phyloP scores from a whole-genome alignment of 2,888 invertebrate species.

The Leucophenga maculata region DNA sequence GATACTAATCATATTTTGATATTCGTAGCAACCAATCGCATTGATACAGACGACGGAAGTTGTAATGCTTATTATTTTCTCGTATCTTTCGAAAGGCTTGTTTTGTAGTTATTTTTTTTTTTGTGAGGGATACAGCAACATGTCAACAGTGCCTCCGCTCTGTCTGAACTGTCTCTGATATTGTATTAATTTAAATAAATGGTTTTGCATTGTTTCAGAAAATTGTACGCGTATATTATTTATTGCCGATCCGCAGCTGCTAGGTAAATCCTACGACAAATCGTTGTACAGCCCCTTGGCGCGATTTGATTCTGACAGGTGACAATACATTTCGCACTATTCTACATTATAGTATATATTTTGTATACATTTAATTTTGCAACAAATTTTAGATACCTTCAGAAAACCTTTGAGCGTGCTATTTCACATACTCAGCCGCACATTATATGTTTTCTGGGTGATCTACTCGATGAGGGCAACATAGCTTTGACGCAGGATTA shows the following conservation, averaged over 20 bases:
- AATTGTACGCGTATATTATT: slow-evolving; percentile 80
- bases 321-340: slow-evolving; percentile 50
- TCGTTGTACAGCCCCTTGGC: slow-evolving; percentile 80
- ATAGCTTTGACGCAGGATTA: slow-evolving; percentile 82
- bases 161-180: too few relatives aligned
- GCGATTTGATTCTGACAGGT: slow-evolving; percentile 93
- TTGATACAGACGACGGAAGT: too few relatives aligned
- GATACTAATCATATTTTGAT: too few relatives aligned
- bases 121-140: too few relatives aligned
- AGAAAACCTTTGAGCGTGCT: slow-evolving; percentile 84
- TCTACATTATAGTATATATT: too few relatives aligned
- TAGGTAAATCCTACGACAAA: slow-evolving; percentile 85
- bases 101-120: too few relatives aligned
- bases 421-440: slow-evolving; percentile 83
- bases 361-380: too few relatives aligned
- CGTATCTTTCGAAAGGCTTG: too few relatives aligned
- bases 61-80: too few relatives aligned
- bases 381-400: slow-evolving; percentile 76
- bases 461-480: slow-evolving; percentile 95
- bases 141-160: too few relatives aligned
- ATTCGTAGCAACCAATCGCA: too few relatives aligned
- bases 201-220: slow-evolving; percentile 45
- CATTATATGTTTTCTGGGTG: slow-evolving; percentile 91
- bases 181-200: slow-evolving; percentile 67
- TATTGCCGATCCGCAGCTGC: slow-evolving; percentile 93